Conservation (phyloP, 2,888 invertebrate species). For the Belgica antarctica region DNA sequence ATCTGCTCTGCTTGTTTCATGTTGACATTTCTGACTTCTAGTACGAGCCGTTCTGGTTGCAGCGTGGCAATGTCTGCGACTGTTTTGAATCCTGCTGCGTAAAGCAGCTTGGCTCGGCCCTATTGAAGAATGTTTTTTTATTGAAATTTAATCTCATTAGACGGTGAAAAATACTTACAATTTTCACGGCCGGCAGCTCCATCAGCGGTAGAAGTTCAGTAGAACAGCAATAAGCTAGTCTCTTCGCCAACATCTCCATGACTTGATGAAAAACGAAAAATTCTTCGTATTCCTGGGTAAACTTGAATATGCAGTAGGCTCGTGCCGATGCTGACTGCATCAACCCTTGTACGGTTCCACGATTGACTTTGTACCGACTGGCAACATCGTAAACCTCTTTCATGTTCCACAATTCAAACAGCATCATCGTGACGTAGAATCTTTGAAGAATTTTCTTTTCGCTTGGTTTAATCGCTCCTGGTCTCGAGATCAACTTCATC, state of each 20-base stretch:
- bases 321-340: constrained; percentile 69
- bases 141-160: not conserved
- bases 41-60: constrained; percentile 61
- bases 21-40: constrained; percentile 68
- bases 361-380: constrained; percentile 67
- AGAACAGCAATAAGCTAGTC: constrained; percentile 78
- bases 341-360: constrained; percentile 78
- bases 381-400: constrained; percentile 67
- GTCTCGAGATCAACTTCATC: constrained; percentile 66
- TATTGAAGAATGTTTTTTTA: constrained; percentile 53
- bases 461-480: constrained; percentile 60
- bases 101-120: constrained; percentile 82
- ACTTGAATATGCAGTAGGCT: constrained; percentile 72
- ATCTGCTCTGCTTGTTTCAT: constrained; percentile 74
- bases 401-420: constrained; percentile 75
- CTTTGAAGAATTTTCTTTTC: constrained; percentile 62
- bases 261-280: constrained; percentile 82
- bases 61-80: constrained; percentile 75
- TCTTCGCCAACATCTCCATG: constrained; percentile 68
- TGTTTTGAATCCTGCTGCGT: constrained; percentile 76
- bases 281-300: constrained; percentile 74
- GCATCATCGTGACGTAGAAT: constrained; percentile 82
- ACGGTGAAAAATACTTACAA: constrained; percentile 60
- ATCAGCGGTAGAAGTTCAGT: constrained; percentile 76
- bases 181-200: constrained; percentile 85